A percentile compares a stretch with the other conserved stretches of the same genome.
phyloP scores from a whole-genome alignment of 1,140 invertebrate genomes.

The Aphis gossypii region DNA sequence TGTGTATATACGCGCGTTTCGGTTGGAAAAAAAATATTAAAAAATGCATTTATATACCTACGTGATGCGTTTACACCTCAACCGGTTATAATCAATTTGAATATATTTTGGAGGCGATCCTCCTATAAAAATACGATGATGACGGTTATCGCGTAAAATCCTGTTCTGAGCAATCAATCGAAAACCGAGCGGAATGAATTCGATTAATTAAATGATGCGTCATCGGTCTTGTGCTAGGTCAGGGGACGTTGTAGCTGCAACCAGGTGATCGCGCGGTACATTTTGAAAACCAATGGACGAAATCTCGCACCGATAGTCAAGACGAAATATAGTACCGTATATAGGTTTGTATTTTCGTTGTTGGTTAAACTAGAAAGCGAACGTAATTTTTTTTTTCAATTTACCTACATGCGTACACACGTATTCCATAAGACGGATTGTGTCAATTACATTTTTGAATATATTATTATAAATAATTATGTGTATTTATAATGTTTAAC shows the following conservation, averaged over 20 bases:
- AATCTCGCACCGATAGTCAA: background rate
- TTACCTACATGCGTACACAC: too few species aligned
- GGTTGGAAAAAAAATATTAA: background rate
- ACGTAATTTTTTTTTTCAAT: background rate
- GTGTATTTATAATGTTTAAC: too few species aligned
- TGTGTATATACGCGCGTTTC: background rate
- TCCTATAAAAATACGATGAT: background rate
- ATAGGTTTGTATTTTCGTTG: background rate
- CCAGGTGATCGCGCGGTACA: background rate
- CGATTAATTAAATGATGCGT: background rate
- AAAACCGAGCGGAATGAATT: background rate
- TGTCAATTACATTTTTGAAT: too few species aligned
- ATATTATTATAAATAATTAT: too few species aligned
- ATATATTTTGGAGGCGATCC: background rate
- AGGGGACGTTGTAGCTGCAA: background rate
- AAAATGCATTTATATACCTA: background rate
- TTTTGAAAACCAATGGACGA: background rate
- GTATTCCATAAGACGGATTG: too few species aligned
- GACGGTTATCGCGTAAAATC: slow-evolving; percentile 8
- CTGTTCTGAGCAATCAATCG: background rate
- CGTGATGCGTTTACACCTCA: background rate
- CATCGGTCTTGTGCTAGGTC: background rate
- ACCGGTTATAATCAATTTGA: slow-evolving; percentile 10
- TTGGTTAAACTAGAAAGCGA: background rate
- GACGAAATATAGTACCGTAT: background rate